phyloP scores from a whole-genome alignment of 2,888 invertebrate genomes.

The Matsumyia berberina region DNA sequence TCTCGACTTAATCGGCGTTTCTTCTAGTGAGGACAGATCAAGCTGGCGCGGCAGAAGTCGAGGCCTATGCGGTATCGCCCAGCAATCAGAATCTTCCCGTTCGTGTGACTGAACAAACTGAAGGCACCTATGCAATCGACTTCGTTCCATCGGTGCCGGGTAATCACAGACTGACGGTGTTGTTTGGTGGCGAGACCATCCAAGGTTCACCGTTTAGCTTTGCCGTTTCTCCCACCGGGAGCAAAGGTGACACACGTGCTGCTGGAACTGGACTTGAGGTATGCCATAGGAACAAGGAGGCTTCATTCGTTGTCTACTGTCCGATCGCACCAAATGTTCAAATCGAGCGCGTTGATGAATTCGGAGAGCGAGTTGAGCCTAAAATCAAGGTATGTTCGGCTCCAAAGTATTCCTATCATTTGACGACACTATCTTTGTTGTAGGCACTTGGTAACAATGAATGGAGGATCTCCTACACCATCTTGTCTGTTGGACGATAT shows the following conservation, averaged over 20 bases:
- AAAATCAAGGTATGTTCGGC: constrained; percentile 81
- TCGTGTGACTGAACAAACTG: constrained; percentile 89
- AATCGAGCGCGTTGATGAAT: constrained; percentile 85
- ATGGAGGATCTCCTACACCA: constrained; percentile 95
- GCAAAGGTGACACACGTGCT: constrained; percentile 86
- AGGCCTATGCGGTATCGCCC: constrained; percentile 94
- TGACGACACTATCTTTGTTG: constrained; percentile 6
- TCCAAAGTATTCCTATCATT: not conserved
- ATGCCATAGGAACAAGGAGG: constrained; percentile 89
- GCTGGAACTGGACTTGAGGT: constrained; percentile 89
- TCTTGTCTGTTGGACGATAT: constrained; percentile 95
- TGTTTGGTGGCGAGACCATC: constrained; percentile 88
- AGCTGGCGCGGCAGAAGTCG: constrained; percentile 93
- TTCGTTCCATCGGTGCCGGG: constrained; percentile 93
- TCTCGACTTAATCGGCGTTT: not conserved
- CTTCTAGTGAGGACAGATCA: constrained; percentile 90
- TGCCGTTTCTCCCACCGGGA: constrained; percentile 86
- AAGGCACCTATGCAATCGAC: constrained; percentile 90
- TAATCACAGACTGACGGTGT: constrained; percentile 87
- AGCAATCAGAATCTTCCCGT: constrained; percentile 93
- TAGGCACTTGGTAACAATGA: constrained; percentile 88
- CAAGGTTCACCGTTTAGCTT: constrained; percentile 86
- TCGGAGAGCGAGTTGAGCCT: constrained; percentile 84
- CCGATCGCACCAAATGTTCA: constrained; percentile 87
- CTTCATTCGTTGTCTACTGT: constrained; percentile 88